These are phyloP conservation scores for Syrphus vitripennis DNA, from an alignment of 2,888 invertebrate genomes.

Conservation along the genomic window DNA sequence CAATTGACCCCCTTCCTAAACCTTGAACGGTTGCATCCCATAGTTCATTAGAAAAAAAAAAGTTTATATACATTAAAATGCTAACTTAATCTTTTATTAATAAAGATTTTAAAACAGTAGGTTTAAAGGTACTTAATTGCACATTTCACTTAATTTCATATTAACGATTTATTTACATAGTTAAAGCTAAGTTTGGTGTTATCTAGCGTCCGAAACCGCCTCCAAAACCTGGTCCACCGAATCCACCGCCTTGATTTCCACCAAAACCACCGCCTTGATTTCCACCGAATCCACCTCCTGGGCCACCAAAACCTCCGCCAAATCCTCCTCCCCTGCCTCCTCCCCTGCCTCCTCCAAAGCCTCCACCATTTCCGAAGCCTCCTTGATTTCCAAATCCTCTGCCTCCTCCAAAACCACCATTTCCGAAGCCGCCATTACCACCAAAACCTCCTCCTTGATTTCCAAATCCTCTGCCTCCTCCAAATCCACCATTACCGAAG, in stretches of 20 bases:
- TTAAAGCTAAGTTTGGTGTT: background rate
- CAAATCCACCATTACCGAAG: background rate
- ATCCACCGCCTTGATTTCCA: background rate
- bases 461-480: background rate
- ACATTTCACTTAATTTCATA: no score
- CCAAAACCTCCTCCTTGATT: background rate
- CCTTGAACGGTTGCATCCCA: no score
- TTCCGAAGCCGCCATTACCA: background rate
- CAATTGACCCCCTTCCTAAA: no score
- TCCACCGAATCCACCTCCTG: slow-evolving; percentile 34
- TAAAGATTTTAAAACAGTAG: no score
- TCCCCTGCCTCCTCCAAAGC: background rate
- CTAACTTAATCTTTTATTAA: no score
- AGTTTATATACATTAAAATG: no score
- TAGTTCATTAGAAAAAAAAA: no score
- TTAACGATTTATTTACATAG: no score
- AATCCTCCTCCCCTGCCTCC: background rate
- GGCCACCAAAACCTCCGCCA: slow-evolving; percentile 8
- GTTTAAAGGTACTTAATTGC: no score
- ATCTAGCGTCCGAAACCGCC: background rate
- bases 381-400: background rate
- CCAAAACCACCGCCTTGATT: slow-evolving; percentile 41
- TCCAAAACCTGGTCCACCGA: background rate
- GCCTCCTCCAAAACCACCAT: background rate
- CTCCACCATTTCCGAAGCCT: background rate